Base-by-base conservation (phyloP, 2,888 invertebrate genomes). In the Eupithecia subumbrata region DNA sequence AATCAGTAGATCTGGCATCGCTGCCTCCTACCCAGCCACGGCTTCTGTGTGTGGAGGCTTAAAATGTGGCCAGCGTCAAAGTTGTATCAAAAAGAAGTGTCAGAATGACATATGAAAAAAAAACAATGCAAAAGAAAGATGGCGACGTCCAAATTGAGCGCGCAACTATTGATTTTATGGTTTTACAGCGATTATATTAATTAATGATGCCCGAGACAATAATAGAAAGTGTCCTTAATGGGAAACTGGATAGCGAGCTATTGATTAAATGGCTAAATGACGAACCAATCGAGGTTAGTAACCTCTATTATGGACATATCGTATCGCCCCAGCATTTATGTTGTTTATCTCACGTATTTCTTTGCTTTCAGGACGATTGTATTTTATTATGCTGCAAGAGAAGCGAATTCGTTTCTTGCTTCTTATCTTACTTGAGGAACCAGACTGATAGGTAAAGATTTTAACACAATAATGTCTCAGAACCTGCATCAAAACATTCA, bases 381-480 rank as follows among this genome's bases (percentile, higher is more conserved):
- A 86, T 90, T 77, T 84, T 92, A 76, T 85, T 88, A 71, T 90
- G 92, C 82, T 93, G 92, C 79, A 91, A 88, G 78, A 90, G 87
- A 79, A 91, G 86, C 73, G 96, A 96, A 79, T 96, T 96, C 86
- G 95, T 95, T 48, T 89, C 95, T n/a, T 95, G 94, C 85, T 96
- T 95, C 85, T 85, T 96, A 77, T 94, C 95, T 37, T 95, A 93
- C 84, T 84, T 96, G 78, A 91, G 96, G 69, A 94, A 89, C 80
- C 95, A 95, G 84, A 96, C 96, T 56, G 95, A 95, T 77, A 89
- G 90, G 90, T 95, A 89, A 87, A 90, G 7, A 60, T 52, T 40
- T 34, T 72, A 37, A 12, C 16, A 45, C 22, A 37, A 4, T 37
- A 66, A 16, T 40, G 56, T 56, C 7, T 40, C 0, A 3, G 63